Evolutionary conservation across 2,113 vertebrate species (phyloP).

Genomic region (Callocephalon fimbriatum): DNA sequence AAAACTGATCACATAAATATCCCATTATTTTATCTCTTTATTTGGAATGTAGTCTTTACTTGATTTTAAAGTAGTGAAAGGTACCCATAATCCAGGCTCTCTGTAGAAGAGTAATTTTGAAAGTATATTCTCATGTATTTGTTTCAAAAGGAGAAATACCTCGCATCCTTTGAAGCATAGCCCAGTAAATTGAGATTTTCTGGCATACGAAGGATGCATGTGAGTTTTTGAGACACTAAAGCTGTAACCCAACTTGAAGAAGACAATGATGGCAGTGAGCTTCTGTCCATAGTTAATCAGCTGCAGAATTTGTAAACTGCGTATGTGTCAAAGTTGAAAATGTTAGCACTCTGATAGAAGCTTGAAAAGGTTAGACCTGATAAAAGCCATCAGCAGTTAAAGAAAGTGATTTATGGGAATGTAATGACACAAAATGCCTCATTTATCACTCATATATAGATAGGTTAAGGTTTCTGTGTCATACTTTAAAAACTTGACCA

Average conservation of each 20-base stretch:
- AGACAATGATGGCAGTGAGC: slow-evolving; percentile 75
- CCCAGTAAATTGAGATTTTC: slow-evolving; percentile 36
- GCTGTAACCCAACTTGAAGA: slow-evolving; percentile 77
- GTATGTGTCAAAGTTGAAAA: slow-evolving; percentile 97
- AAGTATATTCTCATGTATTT: neutral
- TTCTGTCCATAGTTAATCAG: slow-evolving; percentile 93
- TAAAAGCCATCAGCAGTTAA: slow-evolving; percentile 96
- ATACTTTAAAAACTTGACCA: slow-evolving; percentile 93
- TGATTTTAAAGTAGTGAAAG: neutral
- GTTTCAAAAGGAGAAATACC: slow-evolving; percentile 15
- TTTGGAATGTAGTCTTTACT: neutral
- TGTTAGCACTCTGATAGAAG: slow-evolving; percentile 95
- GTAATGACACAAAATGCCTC: slow-evolving; percentile 98
- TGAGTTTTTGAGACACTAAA: slow-evolving; percentile 65
- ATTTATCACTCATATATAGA: slow-evolving; percentile 94
- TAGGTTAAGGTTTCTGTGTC: slow-evolving; percentile 92
- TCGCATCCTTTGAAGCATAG: neutral
- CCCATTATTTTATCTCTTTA: neutral
- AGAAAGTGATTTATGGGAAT: slow-evolving; percentile 96
- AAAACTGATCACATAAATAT: neutral
- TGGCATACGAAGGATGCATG: slow-evolving; percentile 13
- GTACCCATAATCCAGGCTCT: neutral
- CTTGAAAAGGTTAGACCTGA: slow-evolving; percentile 99
- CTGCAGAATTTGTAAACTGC: slow-evolving; percentile 95
- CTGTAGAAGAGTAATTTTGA: neutral